These are phyloP conservation scores for Drosophila anceps DNA, from an alignment of 2,888 invertebrate genomes.

Conservation along the genomic window DNA sequence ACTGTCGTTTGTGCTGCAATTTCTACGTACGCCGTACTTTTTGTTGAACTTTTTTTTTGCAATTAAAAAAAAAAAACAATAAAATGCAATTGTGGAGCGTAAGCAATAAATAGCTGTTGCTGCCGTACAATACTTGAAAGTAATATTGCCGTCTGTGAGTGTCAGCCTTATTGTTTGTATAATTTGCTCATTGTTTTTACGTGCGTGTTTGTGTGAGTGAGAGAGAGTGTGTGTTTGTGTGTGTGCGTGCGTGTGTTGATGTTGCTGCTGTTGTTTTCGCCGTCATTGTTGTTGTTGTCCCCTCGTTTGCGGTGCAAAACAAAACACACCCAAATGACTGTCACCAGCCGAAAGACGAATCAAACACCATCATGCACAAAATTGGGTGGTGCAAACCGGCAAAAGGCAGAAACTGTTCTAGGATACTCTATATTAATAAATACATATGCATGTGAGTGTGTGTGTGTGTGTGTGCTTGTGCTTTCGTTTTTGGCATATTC, in stretches of 20 bases:
- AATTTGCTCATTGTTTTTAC: constrained; percentile 57
- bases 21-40: constrained; percentile 8
- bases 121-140: constrained; percentile 23
- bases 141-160: constrained; percentile 45
- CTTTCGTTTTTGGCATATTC: constrained; percentile 35
- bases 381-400: constrained; percentile 41
- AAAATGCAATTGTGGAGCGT: constrained; percentile 47
- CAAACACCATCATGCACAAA: constrained; percentile 25
- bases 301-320: constrained; percentile 56
- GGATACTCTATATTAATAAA: neutral
- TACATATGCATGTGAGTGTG: neutral
- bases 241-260: constrained; percentile 16
- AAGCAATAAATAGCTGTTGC: constrained; percentile 37
- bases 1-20: constrained; percentile 44
- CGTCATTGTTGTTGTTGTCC: constrained; percentile 47
- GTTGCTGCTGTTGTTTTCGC: constrained; percentile 27
- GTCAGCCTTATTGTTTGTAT: constrained; percentile 46
- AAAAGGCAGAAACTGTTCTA: constrained; percentile 19
- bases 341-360: constrained; percentile 14
- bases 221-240: constrained; percentile 11
- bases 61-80: constrained; percentile 14
- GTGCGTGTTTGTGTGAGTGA: constrained; percentile 9
- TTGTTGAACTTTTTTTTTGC: constrained; percentile 16
- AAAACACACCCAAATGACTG: constrained; percentile 62
- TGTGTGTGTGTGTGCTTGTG: neutral